These are phyloP conservation scores for Drosophila littoralis DNA, from an alignment of 1,140 invertebrate species.

Conservation along the genomic window DNA sequence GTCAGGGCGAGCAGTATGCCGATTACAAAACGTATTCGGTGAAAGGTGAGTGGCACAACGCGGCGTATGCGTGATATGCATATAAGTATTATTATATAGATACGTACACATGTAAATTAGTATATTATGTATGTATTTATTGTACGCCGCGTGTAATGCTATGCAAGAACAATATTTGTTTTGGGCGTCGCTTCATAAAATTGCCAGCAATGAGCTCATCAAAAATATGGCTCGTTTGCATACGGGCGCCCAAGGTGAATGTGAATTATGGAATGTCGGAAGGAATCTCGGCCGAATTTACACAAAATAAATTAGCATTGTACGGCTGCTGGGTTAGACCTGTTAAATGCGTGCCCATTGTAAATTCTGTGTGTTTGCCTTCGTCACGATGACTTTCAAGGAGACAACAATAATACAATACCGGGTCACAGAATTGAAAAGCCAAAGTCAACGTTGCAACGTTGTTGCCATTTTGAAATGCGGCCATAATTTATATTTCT, in stretches of 20 bases:
- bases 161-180: constrained; percentile 71
- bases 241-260: constrained; percentile 34
- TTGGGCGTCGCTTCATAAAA: constrained; percentile 48
- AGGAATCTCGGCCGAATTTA: constrained; percentile 69
- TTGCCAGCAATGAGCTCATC: constrained; percentile 73
- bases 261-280: constrained; percentile 62
- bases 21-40: constrained; percentile 88
- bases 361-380: constrained; percentile 17
- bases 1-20: constrained; percentile 87
- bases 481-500: constrained; percentile 52
- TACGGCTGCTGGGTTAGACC: constrained; percentile 38
- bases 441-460: constrained; percentile 31
- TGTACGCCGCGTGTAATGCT: constrained; percentile 58
- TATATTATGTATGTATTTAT: constrained; percentile 41
- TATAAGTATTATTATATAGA: constrained; percentile 32
- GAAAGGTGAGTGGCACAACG: constrained; percentile 85
- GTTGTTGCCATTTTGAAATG: constrained; percentile 43
- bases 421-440: constrained; percentile 10
- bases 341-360: constrained; percentile 20
- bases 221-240: constrained; percentile 54
- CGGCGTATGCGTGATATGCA: constrained; percentile 68
- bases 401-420: neutral
- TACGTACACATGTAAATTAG: constrained; percentile 1
- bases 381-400: constrained; percentile 15
- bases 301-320: constrained; percentile 75